Percentiles rank a stretch among this genome's conserved stretches.
Evolutionary conservation across 2,888 invertebrate genomes (phyloP).

Genomic region (Drosophila lacicola): DNA sequence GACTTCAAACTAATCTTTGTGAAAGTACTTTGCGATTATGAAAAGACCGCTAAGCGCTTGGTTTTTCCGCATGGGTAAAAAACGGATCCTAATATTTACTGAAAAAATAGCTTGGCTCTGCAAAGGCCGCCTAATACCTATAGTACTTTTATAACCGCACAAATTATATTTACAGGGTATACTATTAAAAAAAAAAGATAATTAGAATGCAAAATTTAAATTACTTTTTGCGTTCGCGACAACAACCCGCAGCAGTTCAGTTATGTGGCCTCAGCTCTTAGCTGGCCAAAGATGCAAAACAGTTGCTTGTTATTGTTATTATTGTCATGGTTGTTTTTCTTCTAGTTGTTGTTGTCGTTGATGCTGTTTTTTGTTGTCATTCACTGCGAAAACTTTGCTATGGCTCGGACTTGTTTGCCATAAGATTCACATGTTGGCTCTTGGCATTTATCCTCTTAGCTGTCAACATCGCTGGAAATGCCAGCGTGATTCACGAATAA

Average conservation of each 20-base stretch:
- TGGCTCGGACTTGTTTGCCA: conserved; percentile 41
- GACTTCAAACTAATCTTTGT: too few species aligned
- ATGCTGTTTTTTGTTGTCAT: conserved; percentile 14
- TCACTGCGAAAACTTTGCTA: conserved; percentile 32
- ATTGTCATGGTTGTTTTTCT: conserved; percentile 9
- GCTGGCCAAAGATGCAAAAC: conserved; percentile 52
- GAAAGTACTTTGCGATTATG: too few species aligned
- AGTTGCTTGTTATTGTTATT: conserved; percentile 44
- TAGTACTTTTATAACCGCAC: not conserved
- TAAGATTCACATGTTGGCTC: conserved; percentile 53
- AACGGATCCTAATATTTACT: too few species aligned
- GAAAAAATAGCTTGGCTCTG: too few species aligned
- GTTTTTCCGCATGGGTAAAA: too few species aligned
- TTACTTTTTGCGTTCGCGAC: conserved; percentile 38
- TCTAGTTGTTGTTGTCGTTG: conserved; percentile 9
- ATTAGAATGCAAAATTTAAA: conserved; percentile 38
- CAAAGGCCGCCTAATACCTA: not conserved
- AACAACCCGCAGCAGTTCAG: conserved; percentile 26
- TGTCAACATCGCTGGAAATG: conserved; percentile 25
- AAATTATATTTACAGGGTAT: conserved; percentile 8
- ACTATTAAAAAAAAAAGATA: conserved; percentile 5
- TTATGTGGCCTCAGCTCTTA: conserved; percentile 23
- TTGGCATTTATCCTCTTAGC: conserved; percentile 26
- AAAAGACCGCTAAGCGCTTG: too few species aligned
- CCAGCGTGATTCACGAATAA: conserved; percentile 29